These are phyloP conservation scores for Aporophyla lueneburgensis DNA, from an alignment of 2,888 invertebrate species.

Conservation along the genomic window DNA sequence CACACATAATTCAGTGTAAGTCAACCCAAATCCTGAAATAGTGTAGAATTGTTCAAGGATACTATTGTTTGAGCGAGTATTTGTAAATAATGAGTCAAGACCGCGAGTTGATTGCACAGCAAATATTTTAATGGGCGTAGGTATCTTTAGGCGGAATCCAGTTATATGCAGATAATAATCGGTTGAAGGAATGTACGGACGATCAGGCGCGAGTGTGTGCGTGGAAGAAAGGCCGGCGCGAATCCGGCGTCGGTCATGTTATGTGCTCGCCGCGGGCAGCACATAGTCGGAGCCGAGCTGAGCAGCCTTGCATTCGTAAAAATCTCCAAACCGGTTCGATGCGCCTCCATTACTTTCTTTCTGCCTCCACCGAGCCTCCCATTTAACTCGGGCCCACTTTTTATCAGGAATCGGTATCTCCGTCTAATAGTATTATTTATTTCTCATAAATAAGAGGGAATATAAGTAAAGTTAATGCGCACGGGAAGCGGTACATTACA, in stretches of 20 bases:
- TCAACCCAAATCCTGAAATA: slow-evolving; percentile 83
- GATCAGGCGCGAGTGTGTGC: slow-evolving; percentile 77
- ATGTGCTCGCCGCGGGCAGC: slow-evolving; percentile 85
- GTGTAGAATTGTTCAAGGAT: slow-evolving; percentile 78
- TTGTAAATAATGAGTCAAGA: slow-evolving; percentile 78
- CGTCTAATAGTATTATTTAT: slow-evolving; percentile 91
- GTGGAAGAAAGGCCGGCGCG: slow-evolving; percentile 87
- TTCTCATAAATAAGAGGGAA: slow-evolving; percentile 90
- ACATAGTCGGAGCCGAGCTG: slow-evolving; percentile 84
- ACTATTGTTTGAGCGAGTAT: slow-evolving; percentile 77
- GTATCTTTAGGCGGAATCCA: slow-evolving; percentile 83
- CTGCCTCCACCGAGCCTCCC: slow-evolving; percentile 90
- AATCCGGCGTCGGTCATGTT: slow-evolving; percentile 87
- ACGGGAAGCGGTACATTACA: slow-evolving; percentile 88
- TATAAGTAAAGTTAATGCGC: slow-evolving; percentile 89
- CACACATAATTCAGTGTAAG: slow-evolving; percentile 76
- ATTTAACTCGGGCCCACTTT: slow-evolving; percentile 90
- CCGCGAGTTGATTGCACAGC: slow-evolving; percentile 77
- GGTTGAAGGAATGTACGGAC: slow-evolving; percentile 76
- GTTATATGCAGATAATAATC: slow-evolving; percentile 87
- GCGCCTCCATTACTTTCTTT: slow-evolving; percentile 91
- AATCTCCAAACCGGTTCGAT: slow-evolving; percentile 90
- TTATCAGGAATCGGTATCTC: slow-evolving; percentile 91
- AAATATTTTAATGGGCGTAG: slow-evolving; percentile 84
- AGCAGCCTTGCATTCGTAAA: slow-evolving; percentile 91